These are phyloP conservation scores for Phainopepla nitens DNA, from an alignment of 2,113 vertebrate genomes.

Conservation along the genomic window DNA sequence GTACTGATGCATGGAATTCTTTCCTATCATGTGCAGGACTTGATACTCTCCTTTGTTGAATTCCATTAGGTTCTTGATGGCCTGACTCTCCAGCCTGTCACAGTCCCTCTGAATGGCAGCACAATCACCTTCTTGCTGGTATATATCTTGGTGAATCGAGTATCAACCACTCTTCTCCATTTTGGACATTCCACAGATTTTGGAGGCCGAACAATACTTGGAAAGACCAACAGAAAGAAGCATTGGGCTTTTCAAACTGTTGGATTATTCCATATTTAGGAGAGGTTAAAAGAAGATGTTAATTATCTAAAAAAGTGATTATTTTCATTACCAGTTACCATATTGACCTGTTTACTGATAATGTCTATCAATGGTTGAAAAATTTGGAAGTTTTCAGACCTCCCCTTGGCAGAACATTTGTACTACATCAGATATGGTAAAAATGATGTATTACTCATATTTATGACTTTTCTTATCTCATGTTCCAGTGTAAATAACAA, in stretches of 20 bases:
- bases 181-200: not conserved
- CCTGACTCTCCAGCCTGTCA: not conserved
- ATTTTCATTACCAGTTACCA: not conserved
- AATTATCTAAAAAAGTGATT: not conserved
- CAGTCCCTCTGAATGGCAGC: not conserved
- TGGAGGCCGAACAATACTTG: not conserved
- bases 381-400: not conserved
- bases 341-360: not conserved
- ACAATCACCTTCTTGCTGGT: too few relatives aligned
- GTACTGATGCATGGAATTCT: not conserved
- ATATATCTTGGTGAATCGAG: not conserved
- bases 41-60: not conserved
- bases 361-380: not conserved
- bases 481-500: not conserved
- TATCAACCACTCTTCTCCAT: not conserved
- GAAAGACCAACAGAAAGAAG: not conserved
- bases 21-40: not conserved
- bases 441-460: not conserved
- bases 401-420: not conserved
- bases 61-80: not conserved
- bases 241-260: not conserved
- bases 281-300: not conserved
- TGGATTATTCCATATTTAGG: not conserved
- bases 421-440: not conserved
- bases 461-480: not conserved